Conservation (phyloP, 2,888 invertebrate genomes). For the Diarsia dahlii region DNA sequence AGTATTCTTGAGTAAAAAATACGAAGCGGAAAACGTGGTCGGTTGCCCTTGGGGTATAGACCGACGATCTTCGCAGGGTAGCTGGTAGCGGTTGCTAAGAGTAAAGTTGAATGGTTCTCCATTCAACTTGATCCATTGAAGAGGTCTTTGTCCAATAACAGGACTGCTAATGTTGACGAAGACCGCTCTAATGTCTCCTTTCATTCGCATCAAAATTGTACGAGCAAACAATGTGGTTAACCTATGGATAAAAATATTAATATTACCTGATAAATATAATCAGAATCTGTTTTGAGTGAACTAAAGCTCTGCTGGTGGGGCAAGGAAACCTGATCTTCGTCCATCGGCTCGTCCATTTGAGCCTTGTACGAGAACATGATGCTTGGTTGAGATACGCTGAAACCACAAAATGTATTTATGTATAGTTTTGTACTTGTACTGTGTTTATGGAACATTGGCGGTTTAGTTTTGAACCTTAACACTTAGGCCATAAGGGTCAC, state of each 20-base stretch:
- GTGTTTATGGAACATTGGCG: neutral
- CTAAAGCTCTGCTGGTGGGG: constrained; percentile 95
- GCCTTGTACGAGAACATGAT: constrained; percentile 95
- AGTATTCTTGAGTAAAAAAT: neutral
- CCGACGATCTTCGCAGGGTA: neutral
- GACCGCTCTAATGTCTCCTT: too few relatives aligned
- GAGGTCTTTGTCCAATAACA: neutral
- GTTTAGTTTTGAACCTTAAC: neutral
- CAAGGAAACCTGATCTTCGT: constrained; percentile 94
- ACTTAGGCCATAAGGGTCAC: neutral
- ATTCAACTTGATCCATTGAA: too few relatives aligned
- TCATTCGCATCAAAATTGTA: neutral
- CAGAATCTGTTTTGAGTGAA: constrained; percentile 93
- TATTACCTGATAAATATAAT: constrained; percentile 93
- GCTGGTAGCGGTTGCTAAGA: neutral
- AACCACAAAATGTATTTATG: constrained; percentile 64
- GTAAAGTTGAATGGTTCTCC: too few relatives aligned
- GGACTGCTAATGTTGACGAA: neutral
- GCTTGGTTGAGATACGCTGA: constrained; percentile 93
- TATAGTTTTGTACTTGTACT: constrained; percentile 1
- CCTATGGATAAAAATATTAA: constrained; percentile 1
- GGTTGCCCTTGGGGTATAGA: neutral
- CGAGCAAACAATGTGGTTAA: neutral
- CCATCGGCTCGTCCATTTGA: constrained; percentile 94
- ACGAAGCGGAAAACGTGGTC: neutral